Evolutionary conservation across 2,113 vertebrate genomes (phyloP), one percentile per base, ranked within the genome.

Genomic region (Terrapene triunguis): DNA sequence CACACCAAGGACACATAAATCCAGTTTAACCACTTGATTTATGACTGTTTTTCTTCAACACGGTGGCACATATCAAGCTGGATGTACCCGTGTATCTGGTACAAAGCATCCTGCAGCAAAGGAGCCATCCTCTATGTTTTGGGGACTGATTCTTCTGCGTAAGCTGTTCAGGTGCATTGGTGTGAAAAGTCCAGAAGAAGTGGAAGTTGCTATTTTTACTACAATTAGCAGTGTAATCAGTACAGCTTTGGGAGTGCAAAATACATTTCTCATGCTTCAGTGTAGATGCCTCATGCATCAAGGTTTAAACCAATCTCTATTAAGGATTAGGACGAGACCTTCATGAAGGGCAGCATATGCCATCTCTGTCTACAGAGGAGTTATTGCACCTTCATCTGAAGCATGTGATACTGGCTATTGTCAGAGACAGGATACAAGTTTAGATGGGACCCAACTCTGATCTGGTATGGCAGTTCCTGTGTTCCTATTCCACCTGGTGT

Each of bases 371-470:
- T 97, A 47, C 82, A 55, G 96, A 96, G 92, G 92, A 90, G 87
- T 96, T 97, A 96, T 90, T 86, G 94, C 95, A 96, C 85, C 89
- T 92, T 97, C 89, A 85, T 82, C 90, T 95, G 96, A 78, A 97
- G 96, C 96, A 97, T 97, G 96, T 97, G 96, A 93, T 1, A 0
- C 80, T 96, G 94, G 94, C 95, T 94, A 95, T 94, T 97, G 96
- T 96, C 97, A 96, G 96, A 94, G 96, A 96, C 95, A 96, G 82
- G 96, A 95, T 78, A 97, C 90, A 96, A 96, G 97, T 96, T 96
- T 96, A 97, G 97, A 97, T 97, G 95, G 96, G 96, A 96, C 96
- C 93, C 93, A 96, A 95, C 93, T 96, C 93, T 97, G 97, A 97
- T 97, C 92, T 97, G 96, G 97, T 94, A 91, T 97, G 97, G 97